Base-by-base conservation (phyloP, 2,888 invertebrate species). In the Lumbricus terrestris region DNA sequence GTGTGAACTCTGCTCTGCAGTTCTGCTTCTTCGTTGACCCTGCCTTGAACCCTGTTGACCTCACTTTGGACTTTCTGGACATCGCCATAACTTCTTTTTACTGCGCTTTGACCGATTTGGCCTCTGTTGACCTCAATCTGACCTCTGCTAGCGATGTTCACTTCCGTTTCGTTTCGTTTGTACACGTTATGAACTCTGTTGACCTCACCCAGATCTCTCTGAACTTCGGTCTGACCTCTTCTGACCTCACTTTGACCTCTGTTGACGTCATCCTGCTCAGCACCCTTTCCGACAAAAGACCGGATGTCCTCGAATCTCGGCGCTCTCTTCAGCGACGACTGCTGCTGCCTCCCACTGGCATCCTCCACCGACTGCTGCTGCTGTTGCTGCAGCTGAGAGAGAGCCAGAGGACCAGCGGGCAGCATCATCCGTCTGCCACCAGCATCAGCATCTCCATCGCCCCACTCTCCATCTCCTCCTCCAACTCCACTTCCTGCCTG, bases 251-350 rank as follows among this genome's bases (percentile, higher is more conserved):
- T 13, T n/a, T 69, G 69, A 69, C 69, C 69, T n/a, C 69, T 69
- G n/a, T n/a, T n/a, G 69, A 69, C 69, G 29, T 69, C 69, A 69
- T n/a, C n/a, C 29, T 29, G 69, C 4, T 69, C 69, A n/a, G 69
- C n/a, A n/a, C 40, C 34, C 29, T 90, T 82, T n/a, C 82, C 82
- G 0, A 92, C 92, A 18, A 94, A 92, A 91, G 93, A 92, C 92
- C 94, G 94, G 82, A 94, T 94, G 92, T 94, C 93, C 91, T 94
- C 94, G 88, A 94, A 93, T 47, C 93, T 93, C 15, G 93, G 93
- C 90, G 94, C 94, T 37, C 94, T 92, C 89, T 93, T 93, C 82
- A 94, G 90, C 34, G 91, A 89, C 37, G 92, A 90, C 40, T 40
- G 89, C 40, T 40, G 89, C 54, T 23, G 89, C 54, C 15, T 34